Evolutionary conservation across 2,888 invertebrate genomes (phyloP), one percentile per base, ranked within the genome.

Genomic region (Miltochrista miniata): DNA sequence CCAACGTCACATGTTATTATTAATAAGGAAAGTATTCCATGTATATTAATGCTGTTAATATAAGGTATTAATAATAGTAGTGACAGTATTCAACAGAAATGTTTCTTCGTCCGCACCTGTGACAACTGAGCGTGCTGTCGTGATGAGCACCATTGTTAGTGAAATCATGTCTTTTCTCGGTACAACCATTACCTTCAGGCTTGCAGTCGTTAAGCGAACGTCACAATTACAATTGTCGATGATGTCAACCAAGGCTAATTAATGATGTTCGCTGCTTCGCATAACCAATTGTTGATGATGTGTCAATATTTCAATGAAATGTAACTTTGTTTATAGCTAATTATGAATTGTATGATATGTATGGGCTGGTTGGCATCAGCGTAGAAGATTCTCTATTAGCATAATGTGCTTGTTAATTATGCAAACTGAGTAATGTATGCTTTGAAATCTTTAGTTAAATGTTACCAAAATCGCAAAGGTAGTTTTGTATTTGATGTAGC

Each of bases 171-270:
- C n/a, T 13, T 46, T 47, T 40, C 24, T 29, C 9, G 34, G 12
- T 46, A 38, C 33, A 12, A 40, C 18, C 13, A 29, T 11, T 48
- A 31, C 36, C 35, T 37, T 37, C 34, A 24, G 1, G 24, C 36
- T 40, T 31, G 11, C 42, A 38, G 8, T 48, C 39, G 38, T 44
- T 43, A 15, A 24, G 13, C 18, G 29, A 30, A 34, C 49, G 50
- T 43, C 63, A 52, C 51, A 52, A 50, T 45, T 51, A 35, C 5
- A 51, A 61, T 42, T n/a, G 61, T 44, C 54, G 51, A 52, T 67
- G 64, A 61, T 53, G 65, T 61, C 59, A 59, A 37, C 40, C n/a
- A 3, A 13, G 40, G 46, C 11, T 38, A 43, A 30, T 56, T 38
- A 43, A 30, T 56, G 45, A 51, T 56, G 50, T 60, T 51, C 61